Percentiles rank a stretch among this genome's conserved stretches.
These are phyloP conservation scores for Stramonita haemastoma DNA, from an alignment of 2,888 invertebrate species.

Conservation along the genomic window DNA sequence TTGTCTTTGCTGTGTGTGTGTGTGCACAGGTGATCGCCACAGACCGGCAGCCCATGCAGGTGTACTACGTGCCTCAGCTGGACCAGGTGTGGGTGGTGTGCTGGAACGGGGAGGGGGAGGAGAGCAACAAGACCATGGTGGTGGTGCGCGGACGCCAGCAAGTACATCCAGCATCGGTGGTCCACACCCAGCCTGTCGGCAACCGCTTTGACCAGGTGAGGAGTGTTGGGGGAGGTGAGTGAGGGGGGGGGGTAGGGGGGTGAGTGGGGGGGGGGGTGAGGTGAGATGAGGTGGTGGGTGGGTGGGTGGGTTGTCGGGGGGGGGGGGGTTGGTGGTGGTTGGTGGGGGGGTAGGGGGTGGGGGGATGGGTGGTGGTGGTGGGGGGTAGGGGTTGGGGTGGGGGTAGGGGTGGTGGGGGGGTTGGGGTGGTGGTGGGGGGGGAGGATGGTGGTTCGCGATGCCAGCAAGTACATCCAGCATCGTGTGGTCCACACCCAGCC, in stretches of 20 bases:
- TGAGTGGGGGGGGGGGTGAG: no score
- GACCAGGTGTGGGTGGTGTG: conserved; percentile 88
- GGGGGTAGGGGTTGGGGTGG: no score
- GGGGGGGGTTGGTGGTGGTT: no score
- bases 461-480: no score
- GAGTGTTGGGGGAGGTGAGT: neutral
- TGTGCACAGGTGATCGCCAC: conserved; percentile 83
- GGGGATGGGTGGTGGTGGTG: no score
- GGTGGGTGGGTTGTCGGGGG: no score
- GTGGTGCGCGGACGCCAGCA: conserved; percentile 86
- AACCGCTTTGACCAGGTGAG: conserved; percentile 85
- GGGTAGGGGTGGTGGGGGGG: no score
- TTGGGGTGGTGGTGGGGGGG: no score
- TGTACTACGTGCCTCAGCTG: conserved; percentile 85
- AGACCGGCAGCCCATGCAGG: conserved; percentile 85
- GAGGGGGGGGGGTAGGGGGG: neutral
- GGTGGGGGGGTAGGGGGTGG: no score
- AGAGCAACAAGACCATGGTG: conserved; percentile 84
- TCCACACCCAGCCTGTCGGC: conserved; percentile 83
- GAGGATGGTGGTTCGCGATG: no score
- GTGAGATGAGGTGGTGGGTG: no score
- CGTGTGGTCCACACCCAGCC: no score
- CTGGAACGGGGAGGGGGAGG: conserved; percentile 81
- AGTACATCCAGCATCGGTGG: conserved; percentile 85
- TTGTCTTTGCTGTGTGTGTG: neutral